Evolutionary conservation across 2,888 invertebrate species (phyloP).

Genomic region (Orchesella flavescens): DNA sequence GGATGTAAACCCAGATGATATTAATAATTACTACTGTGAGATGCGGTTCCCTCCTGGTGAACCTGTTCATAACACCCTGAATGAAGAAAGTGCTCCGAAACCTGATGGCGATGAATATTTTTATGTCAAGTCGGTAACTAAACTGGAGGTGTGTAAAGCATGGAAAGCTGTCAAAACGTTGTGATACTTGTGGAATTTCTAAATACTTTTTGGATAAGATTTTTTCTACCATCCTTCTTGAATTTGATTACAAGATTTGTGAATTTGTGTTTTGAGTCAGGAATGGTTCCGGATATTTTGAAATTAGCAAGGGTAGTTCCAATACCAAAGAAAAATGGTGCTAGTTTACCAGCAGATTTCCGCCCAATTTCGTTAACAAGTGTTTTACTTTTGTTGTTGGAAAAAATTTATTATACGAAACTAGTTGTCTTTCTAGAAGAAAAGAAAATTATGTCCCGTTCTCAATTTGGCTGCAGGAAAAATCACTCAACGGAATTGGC

Average conservation of each 20-base stretch:
- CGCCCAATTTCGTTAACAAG: conserved; percentile 36
- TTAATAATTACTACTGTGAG: conserved; percentile 43
- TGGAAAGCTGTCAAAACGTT: conserved; percentile 22
- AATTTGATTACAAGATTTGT: neutral
- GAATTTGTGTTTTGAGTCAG: conserved; percentile 1
- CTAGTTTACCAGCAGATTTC: conserved; percentile 1
- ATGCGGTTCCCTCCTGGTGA: conserved; percentile 19
- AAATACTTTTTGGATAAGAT: conserved; percentile 31
- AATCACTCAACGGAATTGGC: conserved; percentile 39
- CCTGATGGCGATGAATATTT: neutral
- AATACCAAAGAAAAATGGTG: conserved; percentile 20
- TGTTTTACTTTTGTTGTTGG: conserved; percentile 29
- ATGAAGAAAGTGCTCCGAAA: no score
- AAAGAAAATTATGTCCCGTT: conserved; percentile 2
- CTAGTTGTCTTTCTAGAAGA: neutral
- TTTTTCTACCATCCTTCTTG: conserved; percentile 1
- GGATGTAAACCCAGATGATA: neutral
- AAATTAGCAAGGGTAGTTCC: conserved; percentile 37
- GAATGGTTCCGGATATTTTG: conserved; percentile 12
- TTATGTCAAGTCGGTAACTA: conserved; percentile 3
- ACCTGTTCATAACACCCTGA: neutral
- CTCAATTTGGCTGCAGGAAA: conserved; percentile 49
- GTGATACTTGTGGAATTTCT: conserved; percentile 25
- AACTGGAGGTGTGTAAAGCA: conserved; percentile 6
- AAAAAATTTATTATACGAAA: conserved; percentile 29